A percentile compares a stretch with the other conserved stretches of the same genome.
phyloP scores from a whole-genome alignment of 2,797 vertebrate species.

The Melanotaenia parkinsoni region DNA sequence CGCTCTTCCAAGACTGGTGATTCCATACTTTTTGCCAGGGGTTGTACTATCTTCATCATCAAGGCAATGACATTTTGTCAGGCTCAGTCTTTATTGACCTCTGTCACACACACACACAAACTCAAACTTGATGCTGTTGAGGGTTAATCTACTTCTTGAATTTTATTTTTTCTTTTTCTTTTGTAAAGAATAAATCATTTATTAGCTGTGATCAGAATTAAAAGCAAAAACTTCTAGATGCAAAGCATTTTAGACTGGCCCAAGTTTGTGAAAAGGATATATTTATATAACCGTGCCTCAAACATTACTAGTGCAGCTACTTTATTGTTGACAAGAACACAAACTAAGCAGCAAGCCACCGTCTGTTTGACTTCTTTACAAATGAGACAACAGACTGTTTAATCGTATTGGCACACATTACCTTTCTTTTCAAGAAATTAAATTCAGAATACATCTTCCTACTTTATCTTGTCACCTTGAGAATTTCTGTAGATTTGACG shows the following conservation, averaged over 20 bases:
- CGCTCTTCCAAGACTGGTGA: too few species aligned
- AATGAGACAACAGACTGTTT: conserved; percentile 29
- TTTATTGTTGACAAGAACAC: background rate
- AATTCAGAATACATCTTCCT: conserved; percentile 73
- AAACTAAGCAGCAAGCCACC: background rate
- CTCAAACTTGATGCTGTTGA: conserved; percentile 16
- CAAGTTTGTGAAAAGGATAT: background rate
- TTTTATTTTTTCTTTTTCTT: background rate
- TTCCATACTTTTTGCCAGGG: too few species aligned
- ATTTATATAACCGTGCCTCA: background rate
- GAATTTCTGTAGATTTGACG: conserved; percentile 81
- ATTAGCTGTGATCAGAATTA: background rate
- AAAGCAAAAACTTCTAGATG: background rate
- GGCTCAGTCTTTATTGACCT: conserved; percentile 56
- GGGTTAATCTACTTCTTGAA: background rate
- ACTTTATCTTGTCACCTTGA: conserved; percentile 78
- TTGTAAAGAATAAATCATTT: background rate
- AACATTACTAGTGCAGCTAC: conserved; percentile 1
- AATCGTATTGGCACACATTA: conserved; percentile 48
- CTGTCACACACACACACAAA: conserved; percentile 28
- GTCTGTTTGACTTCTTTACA: conserved; percentile 12
- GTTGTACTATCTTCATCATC: conserved; percentile 59
- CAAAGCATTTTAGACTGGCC: background rate
- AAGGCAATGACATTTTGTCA: conserved; percentile 51
- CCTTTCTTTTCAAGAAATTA: conserved; percentile 70